These are phyloP conservation scores for Griposia aprilina DNA, from an alignment of 2,888 invertebrate genomes.

Conservation along the genomic window DNA sequence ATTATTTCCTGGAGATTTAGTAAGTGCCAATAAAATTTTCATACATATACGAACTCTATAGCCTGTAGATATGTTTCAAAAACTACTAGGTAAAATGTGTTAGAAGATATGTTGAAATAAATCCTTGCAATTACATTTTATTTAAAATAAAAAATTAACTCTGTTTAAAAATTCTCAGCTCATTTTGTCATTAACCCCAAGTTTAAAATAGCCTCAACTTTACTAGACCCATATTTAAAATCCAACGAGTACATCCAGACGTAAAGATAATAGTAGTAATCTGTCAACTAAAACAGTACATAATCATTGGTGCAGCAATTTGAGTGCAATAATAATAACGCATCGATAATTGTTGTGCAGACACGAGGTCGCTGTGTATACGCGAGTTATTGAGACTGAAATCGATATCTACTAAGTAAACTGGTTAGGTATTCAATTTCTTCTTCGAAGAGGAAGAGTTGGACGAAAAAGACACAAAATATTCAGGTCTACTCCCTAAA, in stretches of 20 bases:
- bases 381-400: background rate
- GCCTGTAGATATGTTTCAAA: too few relatives aligned
- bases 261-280: background rate
- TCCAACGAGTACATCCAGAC: background rate
- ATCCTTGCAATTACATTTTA: background rate
- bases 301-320: conserved; percentile 13
- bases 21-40: too few relatives aligned
- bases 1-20: too few relatives aligned
- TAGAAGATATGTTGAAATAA: background rate
- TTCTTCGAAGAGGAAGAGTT: too few relatives aligned
- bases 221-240: background rate
- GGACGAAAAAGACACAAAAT: background rate
- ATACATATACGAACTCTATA: too few relatives aligned
- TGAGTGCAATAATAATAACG: conserved; percentile 5
- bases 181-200: background rate
- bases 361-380: conserved; percentile 8
- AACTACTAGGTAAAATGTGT: background rate
- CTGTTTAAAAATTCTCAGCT: conserved; percentile 2
- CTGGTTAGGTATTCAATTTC: background rate
- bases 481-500: background rate
- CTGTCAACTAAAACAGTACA: background rate
- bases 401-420: background rate
- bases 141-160: background rate
- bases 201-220: background rate
- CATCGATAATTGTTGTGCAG: conserved; percentile 10